Evolutionary conservation across 2,888 invertebrate species (phyloP).

Genomic region (Megalurothrips usitatus): DNA sequence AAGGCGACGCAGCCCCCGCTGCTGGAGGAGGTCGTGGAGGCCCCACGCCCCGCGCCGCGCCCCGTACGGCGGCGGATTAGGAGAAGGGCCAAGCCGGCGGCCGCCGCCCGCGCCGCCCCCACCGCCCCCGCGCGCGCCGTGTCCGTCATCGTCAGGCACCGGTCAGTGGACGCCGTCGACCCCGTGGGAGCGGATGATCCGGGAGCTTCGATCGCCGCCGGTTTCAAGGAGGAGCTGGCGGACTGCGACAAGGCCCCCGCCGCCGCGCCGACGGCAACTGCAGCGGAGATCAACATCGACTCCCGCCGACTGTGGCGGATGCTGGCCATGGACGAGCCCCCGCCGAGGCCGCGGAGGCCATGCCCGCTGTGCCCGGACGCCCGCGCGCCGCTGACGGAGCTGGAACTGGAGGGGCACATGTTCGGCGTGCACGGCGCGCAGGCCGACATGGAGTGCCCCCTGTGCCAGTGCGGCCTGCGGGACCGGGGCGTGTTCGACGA

Average conservation of each 20-base stretch:
- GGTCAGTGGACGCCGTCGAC: too few species aligned
- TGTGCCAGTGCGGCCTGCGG: not conserved
- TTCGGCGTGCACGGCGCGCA: not conserved
- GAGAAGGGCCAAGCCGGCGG: too few species aligned
- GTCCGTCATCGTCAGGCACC: too few species aligned
- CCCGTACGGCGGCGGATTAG: too few species aligned
- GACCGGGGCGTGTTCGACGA: not conserved
- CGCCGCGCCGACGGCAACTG: not conserved
- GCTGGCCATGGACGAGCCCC: not conserved
- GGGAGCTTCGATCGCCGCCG: too few species aligned
- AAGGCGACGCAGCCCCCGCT: too few species aligned
- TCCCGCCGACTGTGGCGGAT: too few species aligned
- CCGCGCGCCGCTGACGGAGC: not conserved
- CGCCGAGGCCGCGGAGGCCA: not conserved
- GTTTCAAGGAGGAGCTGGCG: too few species aligned
- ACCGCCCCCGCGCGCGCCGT: not conserved
- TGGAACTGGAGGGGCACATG: not conserved
- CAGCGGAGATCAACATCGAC: too few species aligned
- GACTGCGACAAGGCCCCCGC: not conserved
- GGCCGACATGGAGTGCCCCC: not conserved
- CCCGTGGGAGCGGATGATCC: too few species aligned
- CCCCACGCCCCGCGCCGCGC: too few species aligned
- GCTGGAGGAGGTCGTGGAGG: too few species aligned
- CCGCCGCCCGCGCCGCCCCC: not conserved
- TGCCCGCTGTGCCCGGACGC: not conserved